Conservation (phyloP, 1,140 invertebrate genomes). For the Papilio polyxenes region DNA sequence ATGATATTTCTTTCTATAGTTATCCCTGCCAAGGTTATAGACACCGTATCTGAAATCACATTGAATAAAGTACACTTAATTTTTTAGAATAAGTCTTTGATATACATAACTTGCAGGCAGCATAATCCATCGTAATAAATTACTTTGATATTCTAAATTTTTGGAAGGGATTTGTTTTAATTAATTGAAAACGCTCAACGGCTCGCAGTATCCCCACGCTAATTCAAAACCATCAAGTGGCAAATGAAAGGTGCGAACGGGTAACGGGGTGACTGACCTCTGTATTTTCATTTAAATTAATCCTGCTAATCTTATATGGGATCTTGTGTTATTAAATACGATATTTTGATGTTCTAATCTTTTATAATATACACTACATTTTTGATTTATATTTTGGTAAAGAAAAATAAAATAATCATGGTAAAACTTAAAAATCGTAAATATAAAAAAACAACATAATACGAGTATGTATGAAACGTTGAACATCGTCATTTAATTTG, state of each 20-base stretch:
- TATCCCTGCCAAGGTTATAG: too few relatives aligned
- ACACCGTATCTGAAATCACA: too few relatives aligned
- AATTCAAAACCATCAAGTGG: constrained; percentile 12
- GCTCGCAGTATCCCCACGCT: background rate
- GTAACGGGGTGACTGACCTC: background rate
- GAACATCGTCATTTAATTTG: background rate
- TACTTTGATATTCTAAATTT: background rate
- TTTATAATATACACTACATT: background rate
- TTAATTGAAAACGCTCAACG: constrained; percentile 18
- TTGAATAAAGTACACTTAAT: background rate
- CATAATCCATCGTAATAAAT: constrained; percentile 3
- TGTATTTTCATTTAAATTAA: constrained; percentile 10
- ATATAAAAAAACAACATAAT: background rate
- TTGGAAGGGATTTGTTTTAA: constrained; percentile 8
- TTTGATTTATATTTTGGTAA: background rate
- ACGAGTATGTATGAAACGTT: background rate
- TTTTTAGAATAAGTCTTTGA: background rate
- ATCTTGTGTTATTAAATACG: background rate
- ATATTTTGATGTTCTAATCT: background rate
- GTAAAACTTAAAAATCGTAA: background rate
- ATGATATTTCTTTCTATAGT: too few relatives aligned
- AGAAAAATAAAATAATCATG: too few relatives aligned
- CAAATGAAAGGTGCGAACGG: constrained; percentile 15
- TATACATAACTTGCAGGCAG: background rate
- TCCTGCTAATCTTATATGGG: background rate